Conservation (phyloP, 2,797 vertebrate species). For the Acanthurus tractus region DNA sequence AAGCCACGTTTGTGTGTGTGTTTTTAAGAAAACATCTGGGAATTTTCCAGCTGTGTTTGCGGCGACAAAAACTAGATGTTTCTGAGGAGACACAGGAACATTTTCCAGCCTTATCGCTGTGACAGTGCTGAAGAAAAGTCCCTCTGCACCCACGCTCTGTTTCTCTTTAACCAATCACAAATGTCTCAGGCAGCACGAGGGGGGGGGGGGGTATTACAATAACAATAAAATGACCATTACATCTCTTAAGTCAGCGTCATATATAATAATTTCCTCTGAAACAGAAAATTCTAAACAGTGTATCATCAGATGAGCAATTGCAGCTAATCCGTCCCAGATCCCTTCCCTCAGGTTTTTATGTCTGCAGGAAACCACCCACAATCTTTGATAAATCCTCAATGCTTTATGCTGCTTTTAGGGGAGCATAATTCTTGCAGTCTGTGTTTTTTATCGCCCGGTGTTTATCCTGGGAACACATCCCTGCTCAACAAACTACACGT, state of each 20-base stretch:
- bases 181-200: too few relatives aligned
- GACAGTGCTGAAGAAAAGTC: too few relatives aligned
- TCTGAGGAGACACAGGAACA: too few relatives aligned
- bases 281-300: neutral
- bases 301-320: constrained; percentile 21
- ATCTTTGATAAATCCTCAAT: constrained; percentile 52
- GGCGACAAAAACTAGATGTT: too few relatives aligned
- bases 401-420: constrained; percentile 80
- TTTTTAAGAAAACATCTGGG: too few relatives aligned
- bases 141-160: too few relatives aligned
- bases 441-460: constrained; percentile 71
- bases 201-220: too few relatives aligned
- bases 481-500: constrained; percentile 63
- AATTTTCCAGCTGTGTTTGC: too few relatives aligned
- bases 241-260: neutral
- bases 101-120: too few relatives aligned
- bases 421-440: constrained; percentile 72
- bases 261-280: neutral
- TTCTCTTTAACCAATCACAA: too few relatives aligned
- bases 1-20: too few relatives aligned
- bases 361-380: constrained; percentile 40
- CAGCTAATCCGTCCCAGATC: constrained; percentile 40
- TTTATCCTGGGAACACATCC: constrained; percentile 78
- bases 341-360: constrained; percentile 27
- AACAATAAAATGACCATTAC: neutral